A percentile compares a stretch with the other conserved stretches of the same genome.
These are phyloP conservation scores for Euglossa dilemma DNA, from an alignment of 1,140 invertebrate genomes.

Conservation along the genomic window DNA sequence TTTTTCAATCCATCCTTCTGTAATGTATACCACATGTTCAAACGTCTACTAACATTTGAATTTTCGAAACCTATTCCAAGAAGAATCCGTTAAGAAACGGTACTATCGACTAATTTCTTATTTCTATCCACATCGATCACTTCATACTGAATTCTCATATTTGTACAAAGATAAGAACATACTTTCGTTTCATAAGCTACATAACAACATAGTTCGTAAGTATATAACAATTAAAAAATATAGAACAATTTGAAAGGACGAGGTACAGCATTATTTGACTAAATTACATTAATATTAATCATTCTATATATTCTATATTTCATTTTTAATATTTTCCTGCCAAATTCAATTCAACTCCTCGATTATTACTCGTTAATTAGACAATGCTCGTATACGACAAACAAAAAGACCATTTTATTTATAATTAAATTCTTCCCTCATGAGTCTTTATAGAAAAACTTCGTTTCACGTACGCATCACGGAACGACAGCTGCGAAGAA, in stretches of 20 bases:
- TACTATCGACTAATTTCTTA: too few relatives aligned
- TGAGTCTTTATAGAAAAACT: neutral
- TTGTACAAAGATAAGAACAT: too few relatives aligned
- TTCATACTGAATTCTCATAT: too few relatives aligned
- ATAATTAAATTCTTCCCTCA: too few relatives aligned
- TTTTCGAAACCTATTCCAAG: too few relatives aligned
- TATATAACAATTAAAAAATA: neutral
- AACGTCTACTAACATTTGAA: neutral
- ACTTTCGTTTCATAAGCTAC: neutral
- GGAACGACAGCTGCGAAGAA: too few relatives aligned
- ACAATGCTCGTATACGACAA: neutral
- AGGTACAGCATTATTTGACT: neutral
- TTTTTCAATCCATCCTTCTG: neutral
- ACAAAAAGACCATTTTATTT: too few relatives aligned
- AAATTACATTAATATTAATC: neutral
- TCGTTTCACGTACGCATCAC: too few relatives aligned
- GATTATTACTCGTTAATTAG: neutral
- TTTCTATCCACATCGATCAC: too few relatives aligned
- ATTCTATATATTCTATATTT: neutral
- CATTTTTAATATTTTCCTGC: too few relatives aligned
- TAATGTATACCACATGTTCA: neutral
- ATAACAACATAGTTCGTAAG: neutral
- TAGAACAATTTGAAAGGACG: too few relatives aligned
- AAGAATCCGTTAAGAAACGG: too few relatives aligned
- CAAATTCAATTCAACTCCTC: neutral